Conservation (phyloP, 2,888 invertebrate species). For the Lithophane ornitopus region DNA sequence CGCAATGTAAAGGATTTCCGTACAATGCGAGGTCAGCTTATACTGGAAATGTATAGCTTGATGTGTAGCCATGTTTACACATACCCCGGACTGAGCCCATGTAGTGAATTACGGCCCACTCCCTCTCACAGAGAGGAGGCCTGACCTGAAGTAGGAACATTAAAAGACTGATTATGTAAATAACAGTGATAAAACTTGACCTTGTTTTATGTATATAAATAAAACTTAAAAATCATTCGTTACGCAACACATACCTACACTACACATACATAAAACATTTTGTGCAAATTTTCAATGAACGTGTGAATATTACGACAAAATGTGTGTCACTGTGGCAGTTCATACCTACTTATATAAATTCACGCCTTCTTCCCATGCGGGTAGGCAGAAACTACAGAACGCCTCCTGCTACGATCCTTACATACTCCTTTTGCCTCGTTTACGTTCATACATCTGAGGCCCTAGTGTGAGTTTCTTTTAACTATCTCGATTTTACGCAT, state of each 20-base stretch:
- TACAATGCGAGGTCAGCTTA: too few relatives aligned
- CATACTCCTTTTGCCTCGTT: too few relatives aligned
- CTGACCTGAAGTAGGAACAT: neutral
- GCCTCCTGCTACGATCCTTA: too few relatives aligned
- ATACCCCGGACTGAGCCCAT: neutral
- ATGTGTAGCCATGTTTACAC: neutral
- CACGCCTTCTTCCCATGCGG: too few relatives aligned
- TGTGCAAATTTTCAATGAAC: slow-evolving; percentile 20
- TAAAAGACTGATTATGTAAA: neutral
- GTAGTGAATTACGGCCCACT: too few relatives aligned
- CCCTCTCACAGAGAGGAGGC: neutral
- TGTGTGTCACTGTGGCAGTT: slow-evolving; percentile 27
- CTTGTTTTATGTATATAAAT: slow-evolving; percentile 13
- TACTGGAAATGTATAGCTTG: too few relatives aligned
- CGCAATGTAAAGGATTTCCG: too few relatives aligned
- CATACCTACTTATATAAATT: too few relatives aligned
- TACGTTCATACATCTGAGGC: too few relatives aligned
- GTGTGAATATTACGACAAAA: slow-evolving; percentile 1
- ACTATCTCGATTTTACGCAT: too few relatives aligned
- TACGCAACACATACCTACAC: slow-evolving; percentile 1
- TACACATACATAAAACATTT: slow-evolving; percentile 28
- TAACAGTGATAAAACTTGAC: slow-evolving; percentile 6
- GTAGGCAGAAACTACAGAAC: too few relatives aligned
- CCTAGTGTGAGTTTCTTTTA: too few relatives aligned
- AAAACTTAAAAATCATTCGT: slow-evolving; percentile 21